A percentile compares a stretch with the other conserved stretches of the same genome.
These are phyloP conservation scores for Bergia puertoricense DNA, from an alignment of 92 coral and sea anemone species.

Conservation along the genomic window DNA sequence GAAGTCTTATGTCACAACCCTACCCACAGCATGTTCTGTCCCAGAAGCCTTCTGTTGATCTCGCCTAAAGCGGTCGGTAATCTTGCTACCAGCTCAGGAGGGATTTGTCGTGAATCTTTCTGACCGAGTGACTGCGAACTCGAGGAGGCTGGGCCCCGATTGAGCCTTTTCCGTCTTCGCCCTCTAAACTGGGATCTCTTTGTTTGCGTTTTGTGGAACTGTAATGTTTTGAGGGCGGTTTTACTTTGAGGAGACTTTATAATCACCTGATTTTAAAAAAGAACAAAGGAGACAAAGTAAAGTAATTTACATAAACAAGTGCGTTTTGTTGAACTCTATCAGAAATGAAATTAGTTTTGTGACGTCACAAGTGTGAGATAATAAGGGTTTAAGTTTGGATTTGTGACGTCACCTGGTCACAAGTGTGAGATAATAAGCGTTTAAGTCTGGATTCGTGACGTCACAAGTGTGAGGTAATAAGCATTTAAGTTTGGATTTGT, in stretches of 20 bases:
- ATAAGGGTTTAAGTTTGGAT: too few relatives aligned
- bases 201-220: neutral
- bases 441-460: too few relatives aligned
- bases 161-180: constrained; percentile 45
- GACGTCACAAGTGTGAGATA: too few relatives aligned
- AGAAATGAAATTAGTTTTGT: too few relatives aligned
- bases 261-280: neutral
- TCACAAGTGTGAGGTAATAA: too few relatives aligned
- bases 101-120: constrained; percentile 1
- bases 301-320: too few relatives aligned
- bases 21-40: constrained; percentile 55
- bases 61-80: constrained; percentile 51
- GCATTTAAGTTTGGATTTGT: too few relatives aligned
- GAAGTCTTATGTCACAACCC: neutral
- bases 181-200: constrained; percentile 24
- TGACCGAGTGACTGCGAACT: neutral
- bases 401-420: too few relatives aligned
- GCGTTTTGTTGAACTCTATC: too few relatives aligned
- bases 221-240: neutral
- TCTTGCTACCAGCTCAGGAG: constrained; percentile 47
- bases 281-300: neutral
- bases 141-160: constrained; percentile 19
- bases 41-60: constrained; percentile 56
- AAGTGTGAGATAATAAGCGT: too few relatives aligned
- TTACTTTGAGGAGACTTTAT: neutral